A percentile compares a stretch with the other conserved stretches of the same genome.
These are phyloP conservation scores for Rhorus exstirpatorius DNA, from an alignment of 2,888 invertebrate genomes.

Conservation along the genomic window DNA sequence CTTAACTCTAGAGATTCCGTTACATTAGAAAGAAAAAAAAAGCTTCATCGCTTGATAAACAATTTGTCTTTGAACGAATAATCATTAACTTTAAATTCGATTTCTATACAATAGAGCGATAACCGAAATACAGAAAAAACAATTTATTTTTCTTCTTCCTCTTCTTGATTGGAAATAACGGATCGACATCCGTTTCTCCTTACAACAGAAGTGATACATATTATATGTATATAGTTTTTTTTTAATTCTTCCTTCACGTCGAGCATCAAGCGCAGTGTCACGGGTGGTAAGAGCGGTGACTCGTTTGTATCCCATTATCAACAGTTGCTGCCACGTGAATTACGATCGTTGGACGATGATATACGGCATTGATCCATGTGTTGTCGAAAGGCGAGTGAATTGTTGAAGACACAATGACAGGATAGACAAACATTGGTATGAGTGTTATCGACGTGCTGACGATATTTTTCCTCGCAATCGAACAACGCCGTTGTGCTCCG, in stretches of 20 bases:
- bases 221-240: too few species aligned
- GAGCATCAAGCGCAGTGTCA: too few species aligned
- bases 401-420: constrained; percentile 35
- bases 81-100: too few species aligned
- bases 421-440: constrained; percentile 47
- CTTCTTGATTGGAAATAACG: too few species aligned
- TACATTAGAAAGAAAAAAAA: too few species aligned
- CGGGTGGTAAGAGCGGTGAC: background rate
- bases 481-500: constrained; percentile 29
- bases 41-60: background rate
- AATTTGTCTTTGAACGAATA: background rate
- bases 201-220: too few species aligned
- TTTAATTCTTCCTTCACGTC: too few species aligned
- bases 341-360: constrained; percentile 19
- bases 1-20: constrained; percentile 15
- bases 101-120: background rate
- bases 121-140: background rate
- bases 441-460: constrained; percentile 30
- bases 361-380: constrained; percentile 48
- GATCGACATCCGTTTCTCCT: too few species aligned
- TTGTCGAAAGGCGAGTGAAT: constrained; percentile 9
- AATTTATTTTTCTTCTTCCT: background rate
- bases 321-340: constrained; percentile 17
- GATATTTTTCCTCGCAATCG: constrained; percentile 36
- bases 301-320: constrained; percentile 13